Evolutionary conservation across 2,113 vertebrate genomes (phyloP).

Genomic region (Excalfactoria chinensis): DNA sequence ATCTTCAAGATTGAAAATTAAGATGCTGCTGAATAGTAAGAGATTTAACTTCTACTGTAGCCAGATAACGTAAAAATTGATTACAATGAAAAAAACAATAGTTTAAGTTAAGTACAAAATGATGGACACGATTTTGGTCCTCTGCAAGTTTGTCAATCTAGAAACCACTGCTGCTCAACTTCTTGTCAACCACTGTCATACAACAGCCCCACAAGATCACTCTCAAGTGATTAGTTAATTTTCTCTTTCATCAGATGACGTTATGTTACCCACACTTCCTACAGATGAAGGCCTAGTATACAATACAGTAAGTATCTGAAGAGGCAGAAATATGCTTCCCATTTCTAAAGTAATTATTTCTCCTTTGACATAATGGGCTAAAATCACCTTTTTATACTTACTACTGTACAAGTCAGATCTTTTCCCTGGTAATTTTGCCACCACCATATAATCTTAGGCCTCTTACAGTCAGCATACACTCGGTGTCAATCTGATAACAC

Average conservation of each 20-base stretch:
- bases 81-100: neutral
- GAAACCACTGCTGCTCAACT: neutral
- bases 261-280: neutral
- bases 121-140: neutral
- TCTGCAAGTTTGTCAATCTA: neutral
- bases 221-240: neutral
- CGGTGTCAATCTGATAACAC: neutral
- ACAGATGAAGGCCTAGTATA: neutral
- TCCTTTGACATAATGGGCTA: neutral
- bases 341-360: neutral
- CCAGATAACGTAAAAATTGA: neutral
- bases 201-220: neutral
- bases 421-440: neutral
- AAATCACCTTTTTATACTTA: neutral
- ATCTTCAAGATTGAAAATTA: neutral
- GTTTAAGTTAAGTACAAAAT: neutral
- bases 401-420: neutral
- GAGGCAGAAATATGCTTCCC: neutral
- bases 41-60: neutral
- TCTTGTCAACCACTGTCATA: neutral
- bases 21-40: neutral
- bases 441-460: neutral
- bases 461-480: neutral
- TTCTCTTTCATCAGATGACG: neutral
- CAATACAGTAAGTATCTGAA: neutral